Base-by-base conservation (phyloP, 2,797 vertebrate genomes). In the Mionectes olivaceus region DNA sequence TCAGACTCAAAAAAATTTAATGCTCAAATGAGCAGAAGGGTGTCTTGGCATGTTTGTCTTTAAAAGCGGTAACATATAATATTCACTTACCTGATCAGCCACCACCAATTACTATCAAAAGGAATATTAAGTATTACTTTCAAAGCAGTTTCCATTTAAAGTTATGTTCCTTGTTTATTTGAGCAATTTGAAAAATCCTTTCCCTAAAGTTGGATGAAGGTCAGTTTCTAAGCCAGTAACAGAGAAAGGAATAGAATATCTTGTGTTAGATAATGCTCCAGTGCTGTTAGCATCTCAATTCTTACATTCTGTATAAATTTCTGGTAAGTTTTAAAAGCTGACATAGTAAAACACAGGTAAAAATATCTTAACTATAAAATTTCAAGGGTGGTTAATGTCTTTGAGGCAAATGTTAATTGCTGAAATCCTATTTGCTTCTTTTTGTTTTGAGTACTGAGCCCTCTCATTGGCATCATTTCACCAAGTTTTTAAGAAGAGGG, bases 291-390 rank as follows among this genome's bases (percentile, higher is more conserved):
- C 52, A 56, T 87, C 44, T 92, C 60, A 35, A 1, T 94, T 86
- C 52, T 75, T 65, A 67, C 18, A 27, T 90, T 63, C 59, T 88
- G 47, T 77, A 79, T 81, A 75, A 78, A 69, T 75, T 5, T 68
- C 24, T 88, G 65, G 13, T 82, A 87, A 53, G 30, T 84, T 94
- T 90, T 83, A 82, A 86, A 87, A 89, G 41, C 33, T 74, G 74
- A 39, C 33, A 32, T 39, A 79, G 44, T 86, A 77, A 91, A 88
- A 83, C n/a, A 33, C 2, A 79, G 43, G 71, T 84, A 68, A 90
- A 94, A 95, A 61, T 73, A 73, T n/a, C 57, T 74, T 83, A 61
- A 87, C 15, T 85, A 60, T 61, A 57, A 75, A 71, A 91, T 57
- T 76, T 16, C 47, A 47, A 57, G 56, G 10, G 3, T 3, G 4